Evolutionary conservation across 2,888 invertebrate genomes (phyloP), one percentile per base, ranked within the genome.

Genomic region (Endotricha flammealis): DNA sequence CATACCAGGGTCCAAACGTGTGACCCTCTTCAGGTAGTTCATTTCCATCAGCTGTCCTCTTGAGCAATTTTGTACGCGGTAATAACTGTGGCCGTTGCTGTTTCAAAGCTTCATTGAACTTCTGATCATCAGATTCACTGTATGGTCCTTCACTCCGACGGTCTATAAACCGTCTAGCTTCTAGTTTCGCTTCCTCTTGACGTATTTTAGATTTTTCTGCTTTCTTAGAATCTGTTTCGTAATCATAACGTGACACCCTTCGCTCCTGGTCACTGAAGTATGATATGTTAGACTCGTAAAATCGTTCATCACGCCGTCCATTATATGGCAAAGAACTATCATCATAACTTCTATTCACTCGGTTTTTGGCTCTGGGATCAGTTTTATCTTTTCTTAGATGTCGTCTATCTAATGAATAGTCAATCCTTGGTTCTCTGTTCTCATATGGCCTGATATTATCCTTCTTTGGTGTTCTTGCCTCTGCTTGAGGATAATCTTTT

Each of bases 1-100:
- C 95, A 64, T 95, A 95, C 95, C 95, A 95, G 0, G 95, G 95
- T 1, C 95, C 95, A 66, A 94, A 95, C 49, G 91, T 92, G 60
- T 93, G 93, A 6, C 90, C 90, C 38, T 89, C 89, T 57, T 88
- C 88, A 32, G 85, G 85, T 42, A 88, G 72, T 50, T 88, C 88
- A 38, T 61, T 71, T 39, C 73, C 76, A 40, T 87, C 87, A 10
- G 67, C 69, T 29, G 89, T 72, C 48, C 89, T 88, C 59, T 92
- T 91, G 32, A 91, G 73, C 29, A 92, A 72, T 64, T 93, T 93
- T 1, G 93, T 93, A 38, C 93, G 87, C 0, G 93, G 93, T 29
- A 93, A 75, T 37, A 92, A 79, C 57, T 89, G 89, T 17, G 88
- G 87, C 53, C 86, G 87, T 55, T 88, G 63, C 57, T 86, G 82